Evolutionary conservation across 2,797 vertebrate species (phyloP).

Genomic region (Tapirus indicus): DNA sequence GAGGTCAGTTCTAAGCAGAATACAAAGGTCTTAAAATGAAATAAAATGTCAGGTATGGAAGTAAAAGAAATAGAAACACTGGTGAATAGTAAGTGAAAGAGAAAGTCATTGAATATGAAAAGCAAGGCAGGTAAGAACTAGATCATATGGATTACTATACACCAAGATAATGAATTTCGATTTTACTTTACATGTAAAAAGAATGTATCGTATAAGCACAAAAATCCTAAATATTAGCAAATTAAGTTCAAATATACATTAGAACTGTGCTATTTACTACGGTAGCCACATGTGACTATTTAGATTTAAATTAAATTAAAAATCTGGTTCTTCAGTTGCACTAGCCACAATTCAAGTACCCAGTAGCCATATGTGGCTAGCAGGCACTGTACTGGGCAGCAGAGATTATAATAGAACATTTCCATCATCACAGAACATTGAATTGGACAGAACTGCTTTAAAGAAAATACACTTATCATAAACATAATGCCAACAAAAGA

Average conservation of each 20-base stretch:
- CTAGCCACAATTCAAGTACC: neutral
- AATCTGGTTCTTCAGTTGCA: neutral
- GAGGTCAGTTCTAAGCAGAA: neutral
- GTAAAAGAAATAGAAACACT: neutral
- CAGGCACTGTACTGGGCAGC: neutral
- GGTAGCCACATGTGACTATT: neutral
- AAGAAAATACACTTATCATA: neutral
- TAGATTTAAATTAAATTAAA: neutral
- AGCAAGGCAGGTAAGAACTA: neutral
- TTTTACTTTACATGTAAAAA: neutral
- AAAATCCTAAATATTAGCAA: neutral
- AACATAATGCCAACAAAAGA: neutral
- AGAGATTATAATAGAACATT: neutral
- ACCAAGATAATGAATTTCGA: neutral
- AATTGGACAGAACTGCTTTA: neutral
- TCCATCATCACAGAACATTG: neutral
- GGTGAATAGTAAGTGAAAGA: neutral
- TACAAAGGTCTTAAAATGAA: neutral
- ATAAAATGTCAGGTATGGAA: neutral
- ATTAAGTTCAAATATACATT: neutral
- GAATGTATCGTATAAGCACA: neutral
- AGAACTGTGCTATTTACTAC: neutral
- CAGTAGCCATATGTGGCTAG: neutral
- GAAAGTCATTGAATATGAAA: neutral
- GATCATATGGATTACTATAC: neutral